Base-by-base conservation (phyloP, 1,140 invertebrate genomes). In the Oscheius sp. region DNA sequence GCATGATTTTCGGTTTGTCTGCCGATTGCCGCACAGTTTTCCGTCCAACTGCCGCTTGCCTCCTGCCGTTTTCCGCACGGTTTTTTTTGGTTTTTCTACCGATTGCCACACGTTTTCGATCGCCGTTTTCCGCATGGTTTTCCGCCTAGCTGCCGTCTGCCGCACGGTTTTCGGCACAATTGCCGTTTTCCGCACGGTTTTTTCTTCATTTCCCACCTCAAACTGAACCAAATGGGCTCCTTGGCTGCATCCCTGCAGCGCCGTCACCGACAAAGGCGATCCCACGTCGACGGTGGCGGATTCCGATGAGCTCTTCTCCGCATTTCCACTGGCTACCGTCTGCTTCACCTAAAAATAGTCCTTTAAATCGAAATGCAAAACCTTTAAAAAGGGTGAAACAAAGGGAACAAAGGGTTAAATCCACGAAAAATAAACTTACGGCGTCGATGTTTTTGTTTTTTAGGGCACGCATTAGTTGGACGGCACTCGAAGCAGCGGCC, bases 401-500 rank as follows among this genome's bases (percentile, higher is more conserved):
- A n/a, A n/a, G 59, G 59, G 38, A 42, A 10, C 38, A 42, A 10
- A 42, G 10, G 10, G 10, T 10, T 42, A 42, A 15, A 13, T 23
- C 63, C 23, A 73, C 61, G 2, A 69, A 35, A 15, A 61, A 38
- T 26, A 61, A 3, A 85, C 85, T 71, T 3, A 84, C 83, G 49
- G 83, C 83, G 2, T 86, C 82, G 4, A 88, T 75, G 32, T 86
- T 87, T 38, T 87, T 85, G 79, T 87, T 28, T 83, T 86, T 78
- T 83, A 87, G 32, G 74, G 85, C 72, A 81, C 82, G 32, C 68
- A 84, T 63, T 69, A 83, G 73, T 74, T 82, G 93, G 26, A 96
- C 90, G 32, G 94, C 93, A 1, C 93, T 93, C 88, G 95, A 95
- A 2, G 93, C 92, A 72, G 91, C 77, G 89, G 87, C 82, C 93